Evolutionary conservation across 2,797 vertebrate genomes (phyloP), one percentile per base, ranked within the genome.

Genomic region (Pelochelys cantorii): DNA sequence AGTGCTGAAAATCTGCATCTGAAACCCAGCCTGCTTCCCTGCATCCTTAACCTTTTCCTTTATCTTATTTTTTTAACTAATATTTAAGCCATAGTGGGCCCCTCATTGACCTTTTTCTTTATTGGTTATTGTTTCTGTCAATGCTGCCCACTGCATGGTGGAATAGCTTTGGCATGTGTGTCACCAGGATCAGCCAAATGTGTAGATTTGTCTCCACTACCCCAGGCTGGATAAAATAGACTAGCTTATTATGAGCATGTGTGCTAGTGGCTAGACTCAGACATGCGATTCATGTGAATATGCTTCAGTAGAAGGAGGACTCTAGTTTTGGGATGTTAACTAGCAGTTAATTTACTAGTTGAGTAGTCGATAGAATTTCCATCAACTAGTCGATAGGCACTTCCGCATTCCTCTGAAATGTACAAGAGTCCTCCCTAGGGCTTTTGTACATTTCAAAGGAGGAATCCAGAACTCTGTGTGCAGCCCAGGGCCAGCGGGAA

Each of bases 111-210:
- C 10, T 68, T 34, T 34, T 68, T 20, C 2, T 34, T 65, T 65
- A 80, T 59, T 91, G 82, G n/a, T 14, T 86, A 5, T 95, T 89
- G 77, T 53, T 91, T 11, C 5, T 79, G 92, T 75, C 89, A 81
- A 90, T 92, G 81, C 93, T 94, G 90, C 83, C 82, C 84, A 92
- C 83, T 91, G 48, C 87, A 92, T 94, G 80, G 84, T 74, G 81
- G 92, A 95, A 93, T 56, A 9, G 71, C 84, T 15, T 1, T 0
- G 15, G 2, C 34, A 48, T 60, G n/a, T 81, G 65, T 54, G 15
- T 23, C 25, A 17, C 14, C 23, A 83, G 20, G 5, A 62, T 71
- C 54, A 82, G 27, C 52, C 81, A 88, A 91, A 11, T 1, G 1
- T 48, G 3, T 78, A 7, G 27, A 60, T 29, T 27, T 87, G 7